Base-by-base conservation (phyloP, 2,113 vertebrate genomes). In the Mus spicilegus region DNA sequence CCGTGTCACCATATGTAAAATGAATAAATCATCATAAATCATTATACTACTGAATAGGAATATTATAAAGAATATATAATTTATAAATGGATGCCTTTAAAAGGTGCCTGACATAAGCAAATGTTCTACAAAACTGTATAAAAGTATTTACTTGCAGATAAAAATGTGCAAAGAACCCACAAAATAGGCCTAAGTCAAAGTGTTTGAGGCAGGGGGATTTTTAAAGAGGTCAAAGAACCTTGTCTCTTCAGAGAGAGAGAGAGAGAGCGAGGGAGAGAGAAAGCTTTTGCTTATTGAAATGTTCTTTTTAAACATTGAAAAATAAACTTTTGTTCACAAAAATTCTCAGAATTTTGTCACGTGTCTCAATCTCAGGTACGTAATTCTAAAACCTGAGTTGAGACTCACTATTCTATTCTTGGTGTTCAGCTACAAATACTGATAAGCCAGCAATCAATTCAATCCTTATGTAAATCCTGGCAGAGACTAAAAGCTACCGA, bases 391-490 rank as follows among this genome's bases (percentile, higher is more conserved):
- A 88, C 42, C 58, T 33, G 46, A 94, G 22, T 46, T 93, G 82
- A 94, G n/a, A 81, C 87, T 86, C 20, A 30, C 3, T n/a, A n/a
- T 65, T 81, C 20, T 92, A 20, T 19, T n/a, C 26, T 87, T 20
- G 87, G 9, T 91, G 93, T 92, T 96, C 77, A 96, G 19, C 46
- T 92, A 86, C 28, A 89, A 86, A 95, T 87, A 39, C 39, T 87
- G 90, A 93, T 93, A 95, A 93, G 42, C 26, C 61, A 84, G 88
- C 67, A 90, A 73, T 95, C 93, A 96, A 95, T 92, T 81, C 61
- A 95, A 56, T 46, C 73, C 51, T 95, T 90, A 76, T 77, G 65
- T 61, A 95, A 90, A 69, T 94, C 19, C 70, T 95, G 85, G 77
- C 67, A 93, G 51, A 96, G 72, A 76, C 85, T 20, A 90, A 73